phyloP scores from a whole-genome alignment of 2,888 invertebrate species.

The Philereme vetulata region DNA sequence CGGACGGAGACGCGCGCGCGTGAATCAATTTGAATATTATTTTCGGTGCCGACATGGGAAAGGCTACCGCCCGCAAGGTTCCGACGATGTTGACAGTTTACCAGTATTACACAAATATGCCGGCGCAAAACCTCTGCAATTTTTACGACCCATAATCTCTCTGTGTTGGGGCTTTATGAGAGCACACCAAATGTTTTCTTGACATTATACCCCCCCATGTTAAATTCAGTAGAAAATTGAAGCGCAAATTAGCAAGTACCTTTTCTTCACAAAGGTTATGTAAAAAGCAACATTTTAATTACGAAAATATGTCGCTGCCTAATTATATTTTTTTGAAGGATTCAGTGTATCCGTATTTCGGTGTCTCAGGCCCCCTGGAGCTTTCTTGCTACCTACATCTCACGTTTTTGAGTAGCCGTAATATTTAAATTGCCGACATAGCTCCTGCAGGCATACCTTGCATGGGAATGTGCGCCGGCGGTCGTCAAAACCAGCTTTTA shows the following conservation, averaged over 20 bases:
- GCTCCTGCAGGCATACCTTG: constrained; percentile 80
- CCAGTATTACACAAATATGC: constrained; percentile 35
- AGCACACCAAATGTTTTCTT: constrained; percentile 49
- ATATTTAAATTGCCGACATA: constrained; percentile 82
- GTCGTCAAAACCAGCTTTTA: constrained; percentile 78
- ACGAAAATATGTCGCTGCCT: constrained; percentile 71
- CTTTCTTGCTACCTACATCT: constrained; percentile 78
- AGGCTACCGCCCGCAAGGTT: constrained; percentile 53
- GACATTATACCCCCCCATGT: constrained; percentile 63
- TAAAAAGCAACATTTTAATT: constrained; percentile 78
- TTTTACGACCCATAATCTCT: constrained; percentile 75
- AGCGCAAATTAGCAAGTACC: constrained; percentile 72
- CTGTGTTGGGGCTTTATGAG: constrained; percentile 57
- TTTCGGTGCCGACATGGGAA: constrained; percentile 78
- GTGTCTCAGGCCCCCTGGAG: constrained; percentile 74
- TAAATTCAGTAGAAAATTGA: constrained; percentile 66
- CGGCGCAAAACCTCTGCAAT: constrained; percentile 58
- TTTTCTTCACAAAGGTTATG: constrained; percentile 49
- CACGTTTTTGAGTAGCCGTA: constrained; percentile 82
- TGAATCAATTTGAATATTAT: constrained; percentile 82
- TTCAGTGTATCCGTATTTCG: constrained; percentile 73
- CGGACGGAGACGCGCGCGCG: constrained; percentile 79
- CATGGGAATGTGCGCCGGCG: constrained; percentile 81
- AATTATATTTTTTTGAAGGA: constrained; percentile 72
- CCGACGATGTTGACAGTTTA: constrained; percentile 14